A percentile compares a stretch with the other conserved stretches of the same genome.
Conservation (phyloP, 2,113 vertebrate genomes). For the Dicrurus megarhynchus region DNA sequence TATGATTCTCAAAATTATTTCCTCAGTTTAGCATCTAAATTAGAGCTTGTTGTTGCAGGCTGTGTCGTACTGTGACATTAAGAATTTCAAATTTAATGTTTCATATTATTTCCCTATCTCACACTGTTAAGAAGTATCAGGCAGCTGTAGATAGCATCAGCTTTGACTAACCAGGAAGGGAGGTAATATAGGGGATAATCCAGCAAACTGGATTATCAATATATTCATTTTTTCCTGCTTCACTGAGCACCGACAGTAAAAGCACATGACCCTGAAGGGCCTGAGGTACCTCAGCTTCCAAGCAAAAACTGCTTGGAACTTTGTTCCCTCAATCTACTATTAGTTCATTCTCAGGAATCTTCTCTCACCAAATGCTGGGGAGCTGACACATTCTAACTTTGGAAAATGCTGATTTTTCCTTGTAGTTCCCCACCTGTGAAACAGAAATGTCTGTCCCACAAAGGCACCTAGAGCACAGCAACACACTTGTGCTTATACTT, state of each 20-base stretch:
- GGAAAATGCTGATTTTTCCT: neutral
- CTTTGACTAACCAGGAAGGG: neutral
- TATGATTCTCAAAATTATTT: neutral
- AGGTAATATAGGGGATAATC: too few relatives aligned
- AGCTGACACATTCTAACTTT: neutral
- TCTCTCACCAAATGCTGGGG: neutral
- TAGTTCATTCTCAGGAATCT: neutral
- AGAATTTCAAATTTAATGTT: neutral
- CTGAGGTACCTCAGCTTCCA: neutral
- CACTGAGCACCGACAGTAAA: neutral
- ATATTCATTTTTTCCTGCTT: neutral
- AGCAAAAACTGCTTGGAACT: neutral
- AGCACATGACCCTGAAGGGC: neutral
- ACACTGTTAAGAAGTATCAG: neutral
- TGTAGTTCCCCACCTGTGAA: neutral
- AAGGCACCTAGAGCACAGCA: neutral
- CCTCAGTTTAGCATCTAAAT: neutral
- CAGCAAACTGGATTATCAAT: neutral
- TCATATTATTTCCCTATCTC: neutral
- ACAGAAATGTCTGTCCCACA: neutral
- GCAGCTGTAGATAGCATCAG: neutral
- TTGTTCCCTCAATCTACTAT: neutral
- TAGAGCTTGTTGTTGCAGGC: neutral
- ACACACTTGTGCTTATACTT: neutral
- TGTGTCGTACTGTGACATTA: neutral